phyloP scores from a whole-genome alignment of 2,888 invertebrate genomes.

The Sinhomidia bicolor region DNA sequence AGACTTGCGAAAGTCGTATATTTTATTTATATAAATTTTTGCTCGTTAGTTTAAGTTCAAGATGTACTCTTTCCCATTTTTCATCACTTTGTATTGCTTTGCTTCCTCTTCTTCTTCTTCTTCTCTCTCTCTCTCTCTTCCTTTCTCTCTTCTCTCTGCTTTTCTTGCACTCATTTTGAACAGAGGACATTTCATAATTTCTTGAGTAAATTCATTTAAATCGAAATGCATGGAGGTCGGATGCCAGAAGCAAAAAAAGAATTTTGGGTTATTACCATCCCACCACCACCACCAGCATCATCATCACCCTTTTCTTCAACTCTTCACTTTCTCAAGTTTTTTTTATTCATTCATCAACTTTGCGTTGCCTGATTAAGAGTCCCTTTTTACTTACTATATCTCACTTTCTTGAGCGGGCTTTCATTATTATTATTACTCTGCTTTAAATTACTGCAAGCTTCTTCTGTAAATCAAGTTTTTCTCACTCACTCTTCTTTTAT shows the following conservation, averaged over 20 bases:
- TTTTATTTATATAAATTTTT: too few species aligned
- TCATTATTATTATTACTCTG: neutral
- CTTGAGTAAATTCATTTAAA: conserved; percentile 35
- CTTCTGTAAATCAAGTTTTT: too few species aligned
- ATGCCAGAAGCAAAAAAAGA: neutral
- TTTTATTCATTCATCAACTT: conserved; percentile 17
- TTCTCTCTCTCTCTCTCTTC: too few species aligned
- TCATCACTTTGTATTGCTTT: too few species aligned
- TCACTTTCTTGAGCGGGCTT: neutral
- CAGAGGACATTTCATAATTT: conserved; percentile 21
- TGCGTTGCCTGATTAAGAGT: conserved; percentile 1
- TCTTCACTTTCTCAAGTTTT: neutral
- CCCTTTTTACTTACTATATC: neutral
- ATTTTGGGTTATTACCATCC: neutral
- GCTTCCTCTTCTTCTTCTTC: too few species aligned
- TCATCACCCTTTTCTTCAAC: neutral
- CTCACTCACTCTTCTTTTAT: too few species aligned
- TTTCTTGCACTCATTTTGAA: neutral
- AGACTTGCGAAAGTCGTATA: too few species aligned
- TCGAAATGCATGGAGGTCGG: neutral
- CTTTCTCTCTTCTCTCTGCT: neutral
- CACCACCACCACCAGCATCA: neutral
- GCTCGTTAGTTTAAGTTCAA: neutral
- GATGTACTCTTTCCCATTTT: too few species aligned
- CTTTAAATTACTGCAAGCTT: neutral